Conservation (phyloP, 1,140 invertebrate species). For the Drosophila chauvacae region DNA sequence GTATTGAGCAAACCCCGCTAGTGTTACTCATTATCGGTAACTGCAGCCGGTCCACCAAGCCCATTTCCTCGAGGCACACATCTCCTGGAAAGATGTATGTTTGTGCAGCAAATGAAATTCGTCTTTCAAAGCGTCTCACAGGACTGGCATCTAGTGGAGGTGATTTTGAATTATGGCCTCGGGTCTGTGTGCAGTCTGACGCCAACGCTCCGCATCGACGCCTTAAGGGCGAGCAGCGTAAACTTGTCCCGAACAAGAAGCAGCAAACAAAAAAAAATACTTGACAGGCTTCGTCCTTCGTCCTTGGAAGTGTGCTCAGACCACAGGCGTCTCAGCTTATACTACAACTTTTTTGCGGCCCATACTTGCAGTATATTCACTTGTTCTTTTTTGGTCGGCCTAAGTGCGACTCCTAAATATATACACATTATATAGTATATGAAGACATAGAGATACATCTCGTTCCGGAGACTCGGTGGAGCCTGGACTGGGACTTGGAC, state of each 20-base stretch:
- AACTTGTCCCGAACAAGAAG: conserved; percentile 44
- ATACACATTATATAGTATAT: conserved; percentile 4
- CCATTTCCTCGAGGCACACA: too few species aligned
- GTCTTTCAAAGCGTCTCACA: background rate
- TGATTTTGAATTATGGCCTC: conserved; percentile 57
- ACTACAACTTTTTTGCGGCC: conserved; percentile 52
- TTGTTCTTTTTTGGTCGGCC: conserved; percentile 29
- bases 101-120: conserved; percentile 37
- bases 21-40: background rate
- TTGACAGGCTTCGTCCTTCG: conserved; percentile 56
- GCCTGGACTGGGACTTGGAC: conserved; percentile 8
- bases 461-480: conserved; percentile 26
- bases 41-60: background rate
- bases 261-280: conserved; percentile 31
- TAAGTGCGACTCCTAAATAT: conserved; percentile 36
- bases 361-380: conserved; percentile 42
- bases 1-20: background rate
- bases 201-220: conserved; percentile 31
- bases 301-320: conserved; percentile 54
- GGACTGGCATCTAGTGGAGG: conserved; percentile 20
- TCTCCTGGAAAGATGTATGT: conserved; percentile 3
- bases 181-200: conserved; percentile 44
- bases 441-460: conserved; percentile 15
- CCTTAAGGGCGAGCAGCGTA: conserved; percentile 38
- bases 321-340: conserved; percentile 55